phyloP scores from a whole-genome alignment of 2,888 invertebrate species.

The Dorcus hopei region DNA sequence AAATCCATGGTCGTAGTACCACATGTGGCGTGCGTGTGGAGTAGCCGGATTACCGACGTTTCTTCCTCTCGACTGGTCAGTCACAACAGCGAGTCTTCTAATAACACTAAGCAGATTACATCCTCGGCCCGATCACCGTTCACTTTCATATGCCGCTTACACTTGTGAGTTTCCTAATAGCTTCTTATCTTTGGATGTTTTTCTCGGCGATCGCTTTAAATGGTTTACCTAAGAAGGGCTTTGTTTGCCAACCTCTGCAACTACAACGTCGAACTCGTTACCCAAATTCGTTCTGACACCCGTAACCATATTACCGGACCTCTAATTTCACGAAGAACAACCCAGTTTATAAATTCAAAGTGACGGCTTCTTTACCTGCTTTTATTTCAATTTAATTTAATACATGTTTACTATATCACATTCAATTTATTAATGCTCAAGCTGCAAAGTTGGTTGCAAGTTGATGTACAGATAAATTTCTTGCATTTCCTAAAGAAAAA shows the following conservation, averaged over 20 bases:
- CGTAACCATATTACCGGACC: not conserved
- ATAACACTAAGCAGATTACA: slow-evolving; percentile 50
- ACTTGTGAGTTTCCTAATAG: slow-evolving; percentile 34
- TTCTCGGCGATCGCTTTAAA: slow-evolving; percentile 44
- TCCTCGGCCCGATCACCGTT: slow-evolving; percentile 34
- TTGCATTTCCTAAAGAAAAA: too few relatives aligned
- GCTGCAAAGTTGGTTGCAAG: too few relatives aligned
- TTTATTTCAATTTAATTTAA: too few relatives aligned
- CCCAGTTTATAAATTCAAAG: too few relatives aligned
- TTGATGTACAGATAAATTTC: too few relatives aligned
- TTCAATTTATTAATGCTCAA: too few relatives aligned
- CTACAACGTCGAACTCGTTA: slow-evolving; percentile 34
- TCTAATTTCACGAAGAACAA: too few relatives aligned
- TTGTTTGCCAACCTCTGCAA: slow-evolving; percentile 35
- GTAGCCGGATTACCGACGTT: slow-evolving; percentile 42
- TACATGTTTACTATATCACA: too few relatives aligned
- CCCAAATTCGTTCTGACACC: slow-evolving; percentile 32
- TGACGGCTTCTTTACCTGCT: too few relatives aligned
- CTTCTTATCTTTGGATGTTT: slow-evolving; percentile 31
- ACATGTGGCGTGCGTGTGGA: slow-evolving; percentile 28
- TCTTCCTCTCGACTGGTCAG: slow-evolving; percentile 45
- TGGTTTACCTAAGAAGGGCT: slow-evolving; percentile 45
- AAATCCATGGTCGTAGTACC: slow-evolving; percentile 16
- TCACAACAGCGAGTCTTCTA: slow-evolving; percentile 44
- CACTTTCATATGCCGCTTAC: slow-evolving; percentile 25